phyloP scores from a whole-genome alignment of 64 coral and sea anemone species.

The Montipora cactus region DNA sequence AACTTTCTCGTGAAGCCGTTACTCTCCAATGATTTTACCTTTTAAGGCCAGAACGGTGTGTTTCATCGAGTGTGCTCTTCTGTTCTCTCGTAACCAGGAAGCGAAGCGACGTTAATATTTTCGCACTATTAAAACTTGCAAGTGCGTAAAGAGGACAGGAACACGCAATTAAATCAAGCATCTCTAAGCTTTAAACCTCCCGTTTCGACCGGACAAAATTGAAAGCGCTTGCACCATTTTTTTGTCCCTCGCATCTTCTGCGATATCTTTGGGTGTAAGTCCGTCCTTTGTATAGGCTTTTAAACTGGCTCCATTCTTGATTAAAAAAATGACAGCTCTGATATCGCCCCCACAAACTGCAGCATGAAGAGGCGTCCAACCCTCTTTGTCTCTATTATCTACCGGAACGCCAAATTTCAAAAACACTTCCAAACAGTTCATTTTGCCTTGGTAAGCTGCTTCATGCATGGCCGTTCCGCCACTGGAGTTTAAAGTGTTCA shows the following conservation, averaged over 20 bases:
- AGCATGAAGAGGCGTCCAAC: conserved; percentile 90
- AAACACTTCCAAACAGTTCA: conserved; percentile 81
- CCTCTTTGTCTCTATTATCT: conserved; percentile 81
- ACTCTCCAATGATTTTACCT: neutral
- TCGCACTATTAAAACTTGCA: neutral
- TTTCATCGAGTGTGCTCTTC: neutral
- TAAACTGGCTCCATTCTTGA: conserved; percentile 67
- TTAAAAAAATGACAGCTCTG: conserved; percentile 66
- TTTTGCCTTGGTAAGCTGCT: conserved; percentile 89
- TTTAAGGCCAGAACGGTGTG: neutral
- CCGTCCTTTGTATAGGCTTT: conserved; percentile 70
- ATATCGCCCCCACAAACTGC: conserved; percentile 88
- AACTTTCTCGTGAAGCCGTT: neutral
- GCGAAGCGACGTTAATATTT: neutral
- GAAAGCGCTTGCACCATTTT: conserved; percentile 63
- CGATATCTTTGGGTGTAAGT: conserved; percentile 78
- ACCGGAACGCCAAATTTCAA: conserved; percentile 77
- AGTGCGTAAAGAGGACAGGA: neutral
- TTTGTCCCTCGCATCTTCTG: conserved; percentile 63
- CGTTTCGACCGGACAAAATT: neutral
- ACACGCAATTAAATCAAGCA: neutral
- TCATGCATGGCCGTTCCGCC: conserved; percentile 92
- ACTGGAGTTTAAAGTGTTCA: conserved; percentile 74
- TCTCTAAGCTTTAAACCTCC: neutral
- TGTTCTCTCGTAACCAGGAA: neutral